phyloP scores from a whole-genome alignment of 2,888 invertebrate species.

The Pristionchus arcanus region DNA sequence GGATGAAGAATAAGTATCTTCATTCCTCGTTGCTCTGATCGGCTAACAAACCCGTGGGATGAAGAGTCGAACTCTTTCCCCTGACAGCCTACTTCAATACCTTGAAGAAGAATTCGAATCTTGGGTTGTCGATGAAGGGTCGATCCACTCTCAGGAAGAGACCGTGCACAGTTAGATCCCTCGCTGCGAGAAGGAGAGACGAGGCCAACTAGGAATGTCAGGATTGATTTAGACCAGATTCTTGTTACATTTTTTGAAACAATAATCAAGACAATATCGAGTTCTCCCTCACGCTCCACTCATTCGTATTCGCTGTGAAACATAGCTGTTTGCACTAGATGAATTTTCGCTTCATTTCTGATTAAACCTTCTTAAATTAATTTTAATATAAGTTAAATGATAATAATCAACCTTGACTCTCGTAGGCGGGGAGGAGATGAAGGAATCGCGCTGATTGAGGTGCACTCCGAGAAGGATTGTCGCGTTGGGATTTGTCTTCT shows the following conservation, averaged over 20 bases:
- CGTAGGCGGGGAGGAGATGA: constrained; percentile 20
- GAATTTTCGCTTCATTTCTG: too few relatives aligned
- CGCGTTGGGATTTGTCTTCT: background rate
- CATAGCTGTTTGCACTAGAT: background rate
- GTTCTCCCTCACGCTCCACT: background rate
- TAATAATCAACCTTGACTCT: background rate
- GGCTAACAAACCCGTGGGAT: too few relatives aligned
- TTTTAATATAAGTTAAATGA: background rate
- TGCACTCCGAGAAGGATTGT: constrained; percentile 40
- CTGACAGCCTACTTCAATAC: background rate
- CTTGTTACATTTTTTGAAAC: background rate
- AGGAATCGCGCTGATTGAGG: constrained; percentile 6
- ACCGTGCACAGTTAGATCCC: constrained; percentile 44
- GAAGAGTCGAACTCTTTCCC: too few relatives aligned
- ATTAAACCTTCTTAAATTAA: too few relatives aligned
- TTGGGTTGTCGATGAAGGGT: constrained; percentile 33
- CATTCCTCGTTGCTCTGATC: too few relatives aligned
- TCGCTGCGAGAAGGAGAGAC: background rate
- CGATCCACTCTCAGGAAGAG: constrained; percentile 30
- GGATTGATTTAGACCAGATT: background rate
- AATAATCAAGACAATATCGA: background rate
- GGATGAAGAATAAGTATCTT: too few relatives aligned
- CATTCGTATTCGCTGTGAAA: background rate
- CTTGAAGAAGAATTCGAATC: constrained; percentile 36
- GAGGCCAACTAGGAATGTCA: background rate